These are phyloP conservation scores for Acholoe squamosa DNA, from an alignment of 2,888 invertebrate species.

Conservation along the genomic window DNA sequence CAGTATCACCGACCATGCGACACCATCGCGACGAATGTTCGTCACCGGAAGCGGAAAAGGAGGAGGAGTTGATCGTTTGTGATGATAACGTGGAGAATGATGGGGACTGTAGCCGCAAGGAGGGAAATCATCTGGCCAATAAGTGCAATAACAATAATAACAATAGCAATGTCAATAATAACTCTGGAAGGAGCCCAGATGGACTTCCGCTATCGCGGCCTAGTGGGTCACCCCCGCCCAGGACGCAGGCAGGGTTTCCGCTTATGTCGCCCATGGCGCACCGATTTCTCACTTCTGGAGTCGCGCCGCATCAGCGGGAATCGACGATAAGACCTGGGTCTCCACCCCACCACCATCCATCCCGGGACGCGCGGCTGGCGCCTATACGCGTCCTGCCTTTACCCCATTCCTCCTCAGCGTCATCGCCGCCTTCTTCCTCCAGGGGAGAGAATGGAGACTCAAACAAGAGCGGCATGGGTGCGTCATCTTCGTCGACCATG, in stretches of 20 bases:
- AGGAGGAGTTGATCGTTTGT: constrained; percentile 53
- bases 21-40: background rate
- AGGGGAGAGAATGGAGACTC: background rate
- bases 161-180: constrained; percentile 29
- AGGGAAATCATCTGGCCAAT: background rate
- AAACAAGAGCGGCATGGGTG: background rate
- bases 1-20: background rate
- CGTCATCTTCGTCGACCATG: background rate
- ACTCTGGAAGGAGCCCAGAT: background rate
- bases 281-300: background rate
- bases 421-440: too few species aligned
- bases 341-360: background rate
- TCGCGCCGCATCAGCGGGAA: background rate
- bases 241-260: background rate
- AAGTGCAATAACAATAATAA: constrained; percentile 56
- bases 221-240: background rate
- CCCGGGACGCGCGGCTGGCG: background rate
- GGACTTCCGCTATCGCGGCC: background rate
- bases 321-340: background rate
- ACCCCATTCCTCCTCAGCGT: background rate
- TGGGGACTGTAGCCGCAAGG: background rate
- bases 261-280: background rate
- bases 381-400: background rate
- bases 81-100: constrained; percentile 19
- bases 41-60: background rate